Evolutionary conservation across 2,797 vertebrate species (phyloP).

Genomic region (Myotis findleyi): DNA sequence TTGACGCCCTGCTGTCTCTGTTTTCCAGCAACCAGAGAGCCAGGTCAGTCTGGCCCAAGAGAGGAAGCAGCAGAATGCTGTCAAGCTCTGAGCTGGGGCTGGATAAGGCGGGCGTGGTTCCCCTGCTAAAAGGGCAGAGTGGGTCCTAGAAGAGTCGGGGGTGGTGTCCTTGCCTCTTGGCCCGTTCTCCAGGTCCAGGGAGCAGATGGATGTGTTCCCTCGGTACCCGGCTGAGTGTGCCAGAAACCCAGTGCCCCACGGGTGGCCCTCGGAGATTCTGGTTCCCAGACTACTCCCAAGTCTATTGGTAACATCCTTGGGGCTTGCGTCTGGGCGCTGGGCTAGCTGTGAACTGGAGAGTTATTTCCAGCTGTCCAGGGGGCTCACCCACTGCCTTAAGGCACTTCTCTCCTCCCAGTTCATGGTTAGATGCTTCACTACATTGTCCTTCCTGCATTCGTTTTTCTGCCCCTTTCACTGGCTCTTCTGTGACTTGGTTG

Average conservation of each 20-base stretch:
- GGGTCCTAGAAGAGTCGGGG: neutral
- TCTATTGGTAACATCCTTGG: neutral
- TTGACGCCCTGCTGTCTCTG: neutral
- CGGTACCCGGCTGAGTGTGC: neutral
- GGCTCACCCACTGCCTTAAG: neutral
- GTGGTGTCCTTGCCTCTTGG: neutral
- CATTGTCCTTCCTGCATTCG: neutral
- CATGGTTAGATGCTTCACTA: fast-evolving
- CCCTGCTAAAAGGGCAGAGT: fast-evolving
- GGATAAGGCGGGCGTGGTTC: neutral
- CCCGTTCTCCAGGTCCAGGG: neutral
- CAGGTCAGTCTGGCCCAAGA: neutral
- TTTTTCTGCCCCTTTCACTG: neutral
- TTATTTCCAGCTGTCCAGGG: neutral
- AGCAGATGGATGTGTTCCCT: neutral
- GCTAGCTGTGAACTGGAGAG: neutral
- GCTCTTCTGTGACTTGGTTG: neutral
- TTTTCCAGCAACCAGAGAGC: neutral
- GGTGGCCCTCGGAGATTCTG: neutral
- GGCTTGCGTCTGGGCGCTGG: neutral
- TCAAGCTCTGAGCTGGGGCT: neutral
- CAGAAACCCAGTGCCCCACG: neutral
- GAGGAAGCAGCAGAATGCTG: neutral
- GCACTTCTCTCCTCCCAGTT: neutral
- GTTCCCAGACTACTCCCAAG: neutral